Conservation (phyloP, 1,140 invertebrate species). For the Cherax destructor region DNA sequence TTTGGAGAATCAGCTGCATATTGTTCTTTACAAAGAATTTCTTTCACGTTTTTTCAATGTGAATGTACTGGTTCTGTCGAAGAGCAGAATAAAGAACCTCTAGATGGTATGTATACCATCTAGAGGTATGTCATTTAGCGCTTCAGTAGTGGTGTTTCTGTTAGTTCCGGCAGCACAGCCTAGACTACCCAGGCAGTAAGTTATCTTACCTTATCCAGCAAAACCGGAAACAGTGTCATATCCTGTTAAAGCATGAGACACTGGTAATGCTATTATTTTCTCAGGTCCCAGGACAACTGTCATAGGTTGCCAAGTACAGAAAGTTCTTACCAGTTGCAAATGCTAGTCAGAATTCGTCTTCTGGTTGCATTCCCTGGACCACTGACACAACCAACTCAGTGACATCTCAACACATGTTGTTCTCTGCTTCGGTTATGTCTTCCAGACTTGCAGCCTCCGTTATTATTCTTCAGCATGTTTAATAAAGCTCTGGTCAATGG, state of each 20-base stretch:
- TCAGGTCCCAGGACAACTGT: neutral
- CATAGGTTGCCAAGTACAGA: neutral
- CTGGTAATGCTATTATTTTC: neutral
- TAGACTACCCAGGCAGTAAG: slow-evolving; percentile 7
- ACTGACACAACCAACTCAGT: too few relatives aligned
- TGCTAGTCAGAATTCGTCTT: slow-evolving; percentile 6
- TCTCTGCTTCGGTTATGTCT: too few relatives aligned
- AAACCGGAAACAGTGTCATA: slow-evolving; percentile 11
- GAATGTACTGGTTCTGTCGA: neutral
- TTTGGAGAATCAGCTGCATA: neutral
- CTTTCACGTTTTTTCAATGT: neutral
- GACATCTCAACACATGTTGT: too few relatives aligned
- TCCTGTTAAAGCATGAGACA: slow-evolving; percentile 21
- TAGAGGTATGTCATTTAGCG: neutral
- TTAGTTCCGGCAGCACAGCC: neutral
- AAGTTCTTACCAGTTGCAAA: slow-evolving; percentile 28
- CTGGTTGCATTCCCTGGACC: too few relatives aligned
- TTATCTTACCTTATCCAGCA: slow-evolving; percentile 23
- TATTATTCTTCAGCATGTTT: too few relatives aligned
- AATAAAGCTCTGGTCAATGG: too few relatives aligned
- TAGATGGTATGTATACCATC: neutral
- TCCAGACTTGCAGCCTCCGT: too few relatives aligned
- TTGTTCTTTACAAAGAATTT: neutral
- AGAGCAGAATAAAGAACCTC: slow-evolving; percentile 2
- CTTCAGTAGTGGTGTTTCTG: neutral